Conservation (phyloP, 2,888 invertebrate genomes). For the Allacma fusca region DNA sequence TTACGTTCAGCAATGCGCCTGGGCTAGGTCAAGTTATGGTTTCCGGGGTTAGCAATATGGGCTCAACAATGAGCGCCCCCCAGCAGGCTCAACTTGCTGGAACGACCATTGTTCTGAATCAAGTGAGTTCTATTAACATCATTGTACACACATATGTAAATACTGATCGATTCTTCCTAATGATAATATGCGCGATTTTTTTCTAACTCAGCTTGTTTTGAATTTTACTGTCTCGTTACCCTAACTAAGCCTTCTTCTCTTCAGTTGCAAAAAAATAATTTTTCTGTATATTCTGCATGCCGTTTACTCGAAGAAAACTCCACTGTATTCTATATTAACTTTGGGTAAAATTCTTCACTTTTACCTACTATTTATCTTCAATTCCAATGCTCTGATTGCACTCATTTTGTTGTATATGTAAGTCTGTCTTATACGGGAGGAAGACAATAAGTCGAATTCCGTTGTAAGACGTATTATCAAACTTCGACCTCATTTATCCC, state of each 20-base stretch:
- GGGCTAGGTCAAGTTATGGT: constrained; percentile 59
- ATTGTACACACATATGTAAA: not conserved
- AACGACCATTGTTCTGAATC: constrained; percentile 61
- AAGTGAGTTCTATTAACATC: constrained; percentile 48
- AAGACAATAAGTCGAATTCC: too few species aligned
- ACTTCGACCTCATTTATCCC: not conserved
- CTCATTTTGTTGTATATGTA: too few species aligned
- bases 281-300: not conserved
- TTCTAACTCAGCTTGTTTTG: too few species aligned
- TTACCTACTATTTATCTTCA: too few species aligned
- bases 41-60: constrained; percentile 53
- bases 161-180: too few species aligned
- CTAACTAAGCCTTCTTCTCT: not conserved
- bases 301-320: not conserved
- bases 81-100: constrained; percentile 56
- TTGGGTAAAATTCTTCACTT: not conserved
- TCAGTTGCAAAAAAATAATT: not conserved
- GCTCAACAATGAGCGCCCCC: constrained; percentile 45
- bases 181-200: not conserved
- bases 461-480: too few species aligned
- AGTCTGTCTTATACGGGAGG: too few species aligned
- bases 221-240: not conserved
- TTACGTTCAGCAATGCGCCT: constrained; percentile 52
- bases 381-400: too few species aligned
- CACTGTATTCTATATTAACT: not conserved